A percentile compares a stretch with the other conserved stretches of the same genome.
Conservation (phyloP, 2,797 vertebrate genomes). For the Mus spretus region DNA sequence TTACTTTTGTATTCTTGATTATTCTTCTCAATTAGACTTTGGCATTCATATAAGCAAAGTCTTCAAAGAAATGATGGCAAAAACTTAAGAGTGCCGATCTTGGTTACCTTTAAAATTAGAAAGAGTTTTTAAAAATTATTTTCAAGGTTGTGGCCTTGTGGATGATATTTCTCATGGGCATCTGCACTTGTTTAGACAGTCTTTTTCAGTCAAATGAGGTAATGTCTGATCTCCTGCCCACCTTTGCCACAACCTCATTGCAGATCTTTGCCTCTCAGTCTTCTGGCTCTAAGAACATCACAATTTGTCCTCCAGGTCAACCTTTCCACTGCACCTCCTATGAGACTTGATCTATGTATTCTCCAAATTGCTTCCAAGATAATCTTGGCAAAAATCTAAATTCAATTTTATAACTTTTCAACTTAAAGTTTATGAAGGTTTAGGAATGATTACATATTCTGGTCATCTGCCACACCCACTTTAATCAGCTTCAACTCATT, state of each 20-base stretch:
- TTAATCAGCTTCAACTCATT: background rate
- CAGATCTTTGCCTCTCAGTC: background rate
- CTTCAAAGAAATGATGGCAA: background rate
- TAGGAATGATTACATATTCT: background rate
- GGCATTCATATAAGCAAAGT: background rate
- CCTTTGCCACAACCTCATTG: background rate
- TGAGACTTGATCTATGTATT: background rate
- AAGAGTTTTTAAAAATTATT: background rate
- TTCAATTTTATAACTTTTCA: constrained; percentile 14
- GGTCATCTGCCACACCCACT: background rate
- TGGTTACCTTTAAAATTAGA: constrained; percentile 11
- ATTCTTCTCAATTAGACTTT: constrained; percentile 43
- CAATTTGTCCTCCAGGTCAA: background rate
- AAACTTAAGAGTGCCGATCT: background rate
- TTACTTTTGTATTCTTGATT: background rate
- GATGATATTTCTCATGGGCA: constrained; percentile 16
- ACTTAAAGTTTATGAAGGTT: background rate
- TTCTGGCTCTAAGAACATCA: background rate
- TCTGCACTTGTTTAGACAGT: background rate
- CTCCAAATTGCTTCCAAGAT: background rate
- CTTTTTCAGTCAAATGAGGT: constrained; percentile 32
- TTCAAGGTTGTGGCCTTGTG: background rate
- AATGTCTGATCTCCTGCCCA: background rate
- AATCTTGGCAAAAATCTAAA: background rate
- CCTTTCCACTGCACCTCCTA: background rate